Conservation (phyloP, 1,140 invertebrate genomes). For the Chymomyza costata region DNA sequence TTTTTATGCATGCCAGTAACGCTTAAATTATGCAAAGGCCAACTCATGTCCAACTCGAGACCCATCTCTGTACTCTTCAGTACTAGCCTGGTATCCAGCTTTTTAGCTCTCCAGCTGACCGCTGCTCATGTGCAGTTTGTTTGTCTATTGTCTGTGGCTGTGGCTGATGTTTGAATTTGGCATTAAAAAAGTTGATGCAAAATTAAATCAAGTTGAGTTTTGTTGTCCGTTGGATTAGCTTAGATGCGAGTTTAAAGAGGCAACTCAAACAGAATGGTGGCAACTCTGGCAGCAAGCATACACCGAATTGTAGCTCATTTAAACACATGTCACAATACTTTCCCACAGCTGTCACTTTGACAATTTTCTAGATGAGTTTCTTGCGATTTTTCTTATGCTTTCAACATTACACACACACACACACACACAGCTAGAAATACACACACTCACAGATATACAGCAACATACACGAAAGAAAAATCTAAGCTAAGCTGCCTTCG, state of each 20-base stretch:
- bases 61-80: not conserved
- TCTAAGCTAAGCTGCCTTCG: slow-evolving; percentile 48
- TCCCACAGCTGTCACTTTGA: slow-evolving; percentile 61
- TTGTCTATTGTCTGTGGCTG: slow-evolving; percentile 51
- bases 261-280: not conserved
- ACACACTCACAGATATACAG: slow-evolving; percentile 10
- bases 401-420: slow-evolving; percentile 7
- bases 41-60: slow-evolving; percentile 14
- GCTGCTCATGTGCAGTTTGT: slow-evolving; percentile 36
- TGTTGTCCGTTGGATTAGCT: not conserved
- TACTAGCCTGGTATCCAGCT: not conserved
- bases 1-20: slow-evolving; percentile 50
- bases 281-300: not conserved
- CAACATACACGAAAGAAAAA: slow-evolving; percentile 16
- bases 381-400: slow-evolving; percentile 37
- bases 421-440: slow-evolving; percentile 14
- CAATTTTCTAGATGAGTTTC: slow-evolving; percentile 73
- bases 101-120: not conserved
- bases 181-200: slow-evolving; percentile 57
- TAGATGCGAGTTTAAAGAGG: slow-evolving; percentile 46
- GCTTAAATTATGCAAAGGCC: slow-evolving; percentile 61
- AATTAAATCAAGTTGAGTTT: slow-evolving; percentile 51
- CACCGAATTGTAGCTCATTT: slow-evolving; percentile 63
- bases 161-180: slow-evolving; percentile 43
- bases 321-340: slow-evolving; percentile 66